phyloP scores from a whole-genome alignment of 37 sponge, comb jelly and placozoan species.

The Eunapius fragilis region DNA sequence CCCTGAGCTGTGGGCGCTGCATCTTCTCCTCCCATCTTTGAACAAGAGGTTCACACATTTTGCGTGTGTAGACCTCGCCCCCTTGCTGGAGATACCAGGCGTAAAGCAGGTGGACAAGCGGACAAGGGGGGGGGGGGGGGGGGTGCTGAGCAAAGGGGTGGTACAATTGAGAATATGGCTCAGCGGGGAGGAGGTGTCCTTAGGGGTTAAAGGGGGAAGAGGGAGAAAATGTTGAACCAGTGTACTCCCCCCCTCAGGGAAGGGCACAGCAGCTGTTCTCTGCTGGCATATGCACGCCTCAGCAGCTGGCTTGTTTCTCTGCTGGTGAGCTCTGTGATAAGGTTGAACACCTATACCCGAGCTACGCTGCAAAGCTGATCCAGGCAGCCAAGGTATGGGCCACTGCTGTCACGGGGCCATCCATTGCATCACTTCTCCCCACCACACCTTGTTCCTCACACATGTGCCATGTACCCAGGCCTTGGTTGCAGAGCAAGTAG shows the following conservation, averaged over 20 bases:
- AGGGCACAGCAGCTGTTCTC: conserved; percentile 86
- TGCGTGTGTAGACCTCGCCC: conserved; percentile 63
- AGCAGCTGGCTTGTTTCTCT: conserved; percentile 63
- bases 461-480: conserved; percentile 20
- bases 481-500: conserved; percentile 76
- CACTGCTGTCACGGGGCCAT: neutral
- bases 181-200: no score
- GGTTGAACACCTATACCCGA: conserved; percentile 67
- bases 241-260: conserved; percentile 57
- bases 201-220: no score
- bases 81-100: conserved; percentile 89
- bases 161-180: neutral
- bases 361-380: conserved; percentile 65
- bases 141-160: neutral
- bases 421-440: neutral
- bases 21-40: conserved; percentile 72
- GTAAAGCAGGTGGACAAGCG: conserved; percentile 73
- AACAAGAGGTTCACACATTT: conserved; percentile 74
- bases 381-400: conserved; percentile 67
- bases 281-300: conserved; percentile 80
- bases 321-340: conserved; percentile 47
- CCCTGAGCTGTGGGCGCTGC: conserved; percentile 82
- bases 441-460: neutral
- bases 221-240: neutral
- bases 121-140: neutral